A percentile compares a stretch with the other conserved stretches of the same genome.
Conservation (phyloP, 1,140 invertebrate species). For the Phocides pigmalion region DNA sequence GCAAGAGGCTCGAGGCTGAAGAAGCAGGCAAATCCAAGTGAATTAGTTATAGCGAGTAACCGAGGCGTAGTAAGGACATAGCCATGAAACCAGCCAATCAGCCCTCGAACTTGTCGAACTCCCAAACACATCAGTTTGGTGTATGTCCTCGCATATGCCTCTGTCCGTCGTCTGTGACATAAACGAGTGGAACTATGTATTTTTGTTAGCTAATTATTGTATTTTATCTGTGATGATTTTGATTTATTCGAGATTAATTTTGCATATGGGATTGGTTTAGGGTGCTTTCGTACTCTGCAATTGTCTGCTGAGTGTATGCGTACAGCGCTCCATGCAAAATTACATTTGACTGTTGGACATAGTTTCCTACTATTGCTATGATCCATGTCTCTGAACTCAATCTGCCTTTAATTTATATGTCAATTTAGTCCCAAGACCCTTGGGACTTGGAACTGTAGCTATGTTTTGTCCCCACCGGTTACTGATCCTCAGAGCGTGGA, state of each 20-base stretch:
- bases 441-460: too few relatives aligned
- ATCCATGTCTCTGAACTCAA: too few relatives aligned
- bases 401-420: too few relatives aligned
- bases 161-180: neutral
- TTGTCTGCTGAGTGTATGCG: neutral
- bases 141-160: neutral
- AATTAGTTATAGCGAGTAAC: constrained; percentile 38
- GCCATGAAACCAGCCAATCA: too few relatives aligned
- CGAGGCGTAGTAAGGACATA: neutral
- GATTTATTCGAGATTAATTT: neutral
- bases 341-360: too few relatives aligned
- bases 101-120: too few relatives aligned
- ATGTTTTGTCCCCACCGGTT: too few relatives aligned
- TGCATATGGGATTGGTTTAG: neutral
- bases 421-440: too few relatives aligned
- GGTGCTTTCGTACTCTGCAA: neutral
- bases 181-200: neutral
- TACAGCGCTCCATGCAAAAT: too few relatives aligned
- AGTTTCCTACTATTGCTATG: too few relatives aligned
- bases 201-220: neutral
- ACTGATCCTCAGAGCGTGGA: too few relatives aligned
- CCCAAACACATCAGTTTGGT: too few relatives aligned
- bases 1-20: constrained; percentile 89
- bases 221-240: neutral
- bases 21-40: constrained; percentile 67